Percentiles rank a stretch among this genome's conserved stretches.
Evolutionary conservation across 2,113 vertebrate species (phyloP).

Genomic region (Dipodomys merriami): DNA sequence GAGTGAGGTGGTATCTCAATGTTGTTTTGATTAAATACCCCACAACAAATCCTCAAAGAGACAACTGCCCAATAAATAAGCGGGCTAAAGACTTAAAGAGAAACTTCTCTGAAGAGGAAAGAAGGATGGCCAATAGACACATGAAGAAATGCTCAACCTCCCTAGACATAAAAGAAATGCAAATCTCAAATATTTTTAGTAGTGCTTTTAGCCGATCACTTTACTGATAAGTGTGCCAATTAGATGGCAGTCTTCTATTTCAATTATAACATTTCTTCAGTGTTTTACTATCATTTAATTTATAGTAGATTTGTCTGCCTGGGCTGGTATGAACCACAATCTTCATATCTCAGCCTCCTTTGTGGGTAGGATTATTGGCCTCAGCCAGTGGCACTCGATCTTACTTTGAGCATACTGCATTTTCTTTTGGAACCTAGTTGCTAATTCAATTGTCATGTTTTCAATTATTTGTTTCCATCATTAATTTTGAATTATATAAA

Average conservation of each 20-base stretch:
- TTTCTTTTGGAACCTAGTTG: not conserved
- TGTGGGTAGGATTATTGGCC: too few species aligned
- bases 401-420: not conserved
- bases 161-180: too few species aligned
- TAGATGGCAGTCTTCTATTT: slow-evolving; percentile 7
- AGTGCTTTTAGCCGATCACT: not conserved
- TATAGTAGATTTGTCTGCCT: not conserved
- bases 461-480: not conserved
- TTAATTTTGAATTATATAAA: slow-evolving; percentile 9
- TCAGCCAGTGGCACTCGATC: not conserved
- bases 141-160: too few species aligned
- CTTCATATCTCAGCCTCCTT: too few species aligned
- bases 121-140: too few species aligned
- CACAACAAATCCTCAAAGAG: too few species aligned
- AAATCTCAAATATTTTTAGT: not conserved
- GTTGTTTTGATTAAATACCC: too few species aligned
- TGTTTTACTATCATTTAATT: not conserved
- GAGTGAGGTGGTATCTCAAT: too few species aligned
- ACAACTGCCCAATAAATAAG: too few species aligned
- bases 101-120: too few species aligned
- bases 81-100: too few species aligned
- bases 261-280: slow-evolving; percentile 7
- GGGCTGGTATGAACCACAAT: too few species aligned
- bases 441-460: not conserved
- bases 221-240: not conserved